These are phyloP conservation scores for Bibio marci DNA, from an alignment of 2,888 invertebrate genomes.

Conservation along the genomic window DNA sequence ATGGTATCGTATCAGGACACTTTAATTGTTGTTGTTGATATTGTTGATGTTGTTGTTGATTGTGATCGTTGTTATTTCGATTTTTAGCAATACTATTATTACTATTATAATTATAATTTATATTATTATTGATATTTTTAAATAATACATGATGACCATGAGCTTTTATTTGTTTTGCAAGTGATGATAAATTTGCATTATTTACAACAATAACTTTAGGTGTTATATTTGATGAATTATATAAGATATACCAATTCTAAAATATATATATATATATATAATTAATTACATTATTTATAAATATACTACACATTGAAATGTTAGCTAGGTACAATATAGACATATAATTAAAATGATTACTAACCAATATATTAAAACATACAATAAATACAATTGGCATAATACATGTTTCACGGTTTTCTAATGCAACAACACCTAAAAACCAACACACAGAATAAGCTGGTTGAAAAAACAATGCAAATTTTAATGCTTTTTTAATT, in stretches of 20 bases:
- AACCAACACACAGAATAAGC: slow-evolving; percentile 58
- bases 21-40: slow-evolving; percentile 2
- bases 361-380: slow-evolving; percentile 39
- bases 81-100: neutral
- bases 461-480: slow-evolving; percentile 50
- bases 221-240: slow-evolving; percentile 10
- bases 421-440: slow-evolving; percentile 52
- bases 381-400: slow-evolving; percentile 41
- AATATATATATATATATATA: neutral
- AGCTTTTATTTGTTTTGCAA: slow-evolving; percentile 4
- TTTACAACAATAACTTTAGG: slow-evolving; percentile 7
- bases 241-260: slow-evolving; percentile 11
- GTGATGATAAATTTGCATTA: slow-evolving; percentile 9
- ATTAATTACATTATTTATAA: neutral
- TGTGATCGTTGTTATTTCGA: no score
- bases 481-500: slow-evolving; percentile 39
- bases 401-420: slow-evolving; percentile 43
- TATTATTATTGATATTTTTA: no score
- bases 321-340: neutral
- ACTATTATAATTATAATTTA: neutral
- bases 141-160: neutral
- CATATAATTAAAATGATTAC: slow-evolving; percentile 8
- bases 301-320: neutral
- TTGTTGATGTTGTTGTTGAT: slow-evolving; percentile 5
- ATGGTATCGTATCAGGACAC: slow-evolving; percentile 12